Conservation (phyloP, 1,140 invertebrate genomes). For the Trichonephila clavipes region DNA sequence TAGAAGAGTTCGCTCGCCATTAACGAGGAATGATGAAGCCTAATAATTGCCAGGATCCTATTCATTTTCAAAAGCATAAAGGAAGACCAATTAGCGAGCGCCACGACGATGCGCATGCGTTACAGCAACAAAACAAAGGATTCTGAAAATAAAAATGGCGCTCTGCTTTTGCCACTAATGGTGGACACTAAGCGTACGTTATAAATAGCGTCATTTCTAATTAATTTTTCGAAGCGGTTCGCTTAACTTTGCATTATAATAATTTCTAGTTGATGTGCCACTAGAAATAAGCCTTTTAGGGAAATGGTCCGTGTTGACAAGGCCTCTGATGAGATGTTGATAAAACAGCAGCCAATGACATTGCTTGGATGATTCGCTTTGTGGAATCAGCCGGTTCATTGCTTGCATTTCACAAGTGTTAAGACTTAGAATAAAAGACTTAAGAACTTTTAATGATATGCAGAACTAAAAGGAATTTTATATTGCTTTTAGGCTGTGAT, state of each 20-base stretch:
- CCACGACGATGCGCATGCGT: constrained; percentile 70
- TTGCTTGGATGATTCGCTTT: not conserved
- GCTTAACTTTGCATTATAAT: constrained; percentile 71
- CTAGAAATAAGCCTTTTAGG: constrained; percentile 66
- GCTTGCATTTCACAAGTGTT: constrained; percentile 6
- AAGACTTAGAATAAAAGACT: not conserved
- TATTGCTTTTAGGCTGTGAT: constrained; percentile 11
- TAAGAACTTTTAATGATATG: constrained; percentile 43
- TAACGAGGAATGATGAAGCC: constrained; percentile 72
- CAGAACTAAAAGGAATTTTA: constrained; percentile 37
- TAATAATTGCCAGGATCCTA: constrained; percentile 72
- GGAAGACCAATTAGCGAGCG: constrained; percentile 69
- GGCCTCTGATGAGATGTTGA: constrained; percentile 36
- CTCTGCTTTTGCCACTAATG: constrained; percentile 42
- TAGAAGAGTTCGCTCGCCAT: constrained; percentile 74
- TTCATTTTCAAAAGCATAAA: constrained; percentile 58
- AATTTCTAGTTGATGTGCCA: constrained; percentile 61
- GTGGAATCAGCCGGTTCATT: not conserved
- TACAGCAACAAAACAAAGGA: constrained; percentile 34
- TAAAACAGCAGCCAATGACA: constrained; percentile 39
- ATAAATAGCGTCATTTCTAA: constrained; percentile 67
- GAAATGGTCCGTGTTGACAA: constrained; percentile 69
- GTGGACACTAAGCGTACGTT: constrained; percentile 37
- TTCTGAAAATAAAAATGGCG: constrained; percentile 59
- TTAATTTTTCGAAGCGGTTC: constrained; percentile 72